A percentile compares a stretch with the other conserved stretches of the same genome.
Conservation (phyloP, 2,797 vertebrate genomes). For the Gallirallus australis region DNA sequence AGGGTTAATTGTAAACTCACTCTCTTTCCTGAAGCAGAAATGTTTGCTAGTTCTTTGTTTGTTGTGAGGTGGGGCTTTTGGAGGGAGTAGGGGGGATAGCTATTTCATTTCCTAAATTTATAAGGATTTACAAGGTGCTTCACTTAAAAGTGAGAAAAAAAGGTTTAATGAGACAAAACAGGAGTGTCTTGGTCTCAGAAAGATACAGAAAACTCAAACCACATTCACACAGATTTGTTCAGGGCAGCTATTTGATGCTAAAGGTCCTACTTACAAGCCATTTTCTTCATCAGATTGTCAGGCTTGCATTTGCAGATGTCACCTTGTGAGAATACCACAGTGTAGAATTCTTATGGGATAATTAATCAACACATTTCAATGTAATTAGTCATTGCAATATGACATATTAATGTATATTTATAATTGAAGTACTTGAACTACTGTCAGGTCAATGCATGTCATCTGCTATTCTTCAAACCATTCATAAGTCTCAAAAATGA, state of each 20-base stretch:
- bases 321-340: constrained; percentile 30
- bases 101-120: background rate
- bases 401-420: constrained; percentile 56
- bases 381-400: constrained; percentile 41
- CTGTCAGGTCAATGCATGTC: constrained; percentile 8
- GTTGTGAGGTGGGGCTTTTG: background rate
- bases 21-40: background rate
- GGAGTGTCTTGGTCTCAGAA: background rate
- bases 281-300: background rate
- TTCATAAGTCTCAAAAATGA: background rate
- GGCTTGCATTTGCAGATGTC: constrained; percentile 28
- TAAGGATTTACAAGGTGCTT: background rate
- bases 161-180: background rate
- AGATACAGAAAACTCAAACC: background rate
- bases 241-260: background rate
- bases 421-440: constrained; percentile 54
- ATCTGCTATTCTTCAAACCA: constrained; percentile 13
- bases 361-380: constrained; percentile 43
- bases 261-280: background rate
- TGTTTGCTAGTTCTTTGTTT: background rate
- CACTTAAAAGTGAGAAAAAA: background rate
- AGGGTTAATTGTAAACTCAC: background rate
- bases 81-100: accelerated
- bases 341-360: constrained; percentile 3
- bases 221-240: background rate